Evolutionary conservation across 37 sponge, comb jelly and placozoan genomes (phyloP).

Genomic region (Diacarnus erythraeanus): DNA sequence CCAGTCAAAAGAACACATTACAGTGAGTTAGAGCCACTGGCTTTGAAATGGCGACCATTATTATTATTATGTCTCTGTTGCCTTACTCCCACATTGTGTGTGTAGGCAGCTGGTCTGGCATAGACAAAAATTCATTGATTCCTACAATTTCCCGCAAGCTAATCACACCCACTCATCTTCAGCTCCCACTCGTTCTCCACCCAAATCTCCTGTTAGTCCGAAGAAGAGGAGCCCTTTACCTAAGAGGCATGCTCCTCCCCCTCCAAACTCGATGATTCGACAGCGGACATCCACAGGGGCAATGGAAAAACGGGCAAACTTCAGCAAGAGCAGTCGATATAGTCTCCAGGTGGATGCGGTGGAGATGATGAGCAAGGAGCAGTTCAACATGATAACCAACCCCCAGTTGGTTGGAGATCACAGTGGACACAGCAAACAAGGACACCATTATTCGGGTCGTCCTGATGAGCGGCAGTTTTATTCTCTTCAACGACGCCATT

Average conservation of each 20-base stretch:
- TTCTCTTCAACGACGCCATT: too few relatives aligned
- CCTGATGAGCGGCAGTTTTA: too few relatives aligned
- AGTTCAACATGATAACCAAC: too few relatives aligned
- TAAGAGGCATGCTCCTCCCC: conserved; percentile 39
- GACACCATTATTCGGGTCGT: too few relatives aligned
- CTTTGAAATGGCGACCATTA: not conserved
- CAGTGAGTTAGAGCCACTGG: conserved; percentile 33
- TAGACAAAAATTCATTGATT: conserved; percentile 13
- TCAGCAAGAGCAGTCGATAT: too few relatives aligned
- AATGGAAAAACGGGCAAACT: not conserved
- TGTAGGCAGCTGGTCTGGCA: conserved; percentile 22
- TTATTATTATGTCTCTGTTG: not conserved
- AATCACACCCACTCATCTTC: not conserved
- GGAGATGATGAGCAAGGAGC: too few relatives aligned
- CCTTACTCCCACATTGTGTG: not conserved
- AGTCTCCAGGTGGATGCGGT: too few relatives aligned
- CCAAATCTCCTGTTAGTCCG: not conserved
- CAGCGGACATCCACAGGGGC: not conserved
- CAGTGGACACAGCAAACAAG: too few relatives aligned
- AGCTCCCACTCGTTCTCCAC: conserved; percentile 1
- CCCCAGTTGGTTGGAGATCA: too few relatives aligned
- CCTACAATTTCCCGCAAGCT: not conserved
- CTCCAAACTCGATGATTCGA: conserved; percentile 16
- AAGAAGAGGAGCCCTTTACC: not conserved
- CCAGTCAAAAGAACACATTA: conserved; percentile 50